Percentiles rank a stretch among this genome's conserved stretches.
Conservation (phyloP, 2,113 vertebrate species). For the Cyprinus carpio region DNA sequence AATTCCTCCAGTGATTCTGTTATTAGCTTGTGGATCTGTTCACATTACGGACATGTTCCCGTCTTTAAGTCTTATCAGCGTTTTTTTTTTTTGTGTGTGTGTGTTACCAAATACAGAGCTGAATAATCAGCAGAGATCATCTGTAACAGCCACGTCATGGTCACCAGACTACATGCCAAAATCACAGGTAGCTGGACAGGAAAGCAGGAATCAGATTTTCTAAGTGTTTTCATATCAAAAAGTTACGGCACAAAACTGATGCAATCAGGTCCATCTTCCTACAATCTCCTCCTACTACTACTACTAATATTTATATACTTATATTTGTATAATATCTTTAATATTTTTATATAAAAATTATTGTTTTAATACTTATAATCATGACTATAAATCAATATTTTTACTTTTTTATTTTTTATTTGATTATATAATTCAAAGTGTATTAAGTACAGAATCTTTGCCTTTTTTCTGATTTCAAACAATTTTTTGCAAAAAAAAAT, state of each 20-base stretch:
- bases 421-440: no score
- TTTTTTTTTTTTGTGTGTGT: not conserved
- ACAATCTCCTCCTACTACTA: not conserved
- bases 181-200: not conserved
- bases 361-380: no score
- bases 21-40: conserved; percentile 22
- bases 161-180: not conserved
- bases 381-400: no score
- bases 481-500: no score
- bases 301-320: no score
- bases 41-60: not conserved
- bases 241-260: not conserved
- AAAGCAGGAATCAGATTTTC: not conserved
- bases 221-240: not conserved
- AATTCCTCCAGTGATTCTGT: conserved; percentile 7
- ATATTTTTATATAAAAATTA: no score
- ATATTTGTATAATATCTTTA: no score
- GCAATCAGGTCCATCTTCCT: not conserved
- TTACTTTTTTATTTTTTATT: no score
- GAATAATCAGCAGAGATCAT: conserved; percentile 2
- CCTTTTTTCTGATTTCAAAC: no score
- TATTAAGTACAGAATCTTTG: no score
- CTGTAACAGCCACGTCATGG: not conserved
- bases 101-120: not conserved
- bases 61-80: not conserved